These are phyloP conservation scores for Hofmannophila pseudospretella DNA, from an alignment of 2,888 invertebrate species.

Conservation along the genomic window DNA sequence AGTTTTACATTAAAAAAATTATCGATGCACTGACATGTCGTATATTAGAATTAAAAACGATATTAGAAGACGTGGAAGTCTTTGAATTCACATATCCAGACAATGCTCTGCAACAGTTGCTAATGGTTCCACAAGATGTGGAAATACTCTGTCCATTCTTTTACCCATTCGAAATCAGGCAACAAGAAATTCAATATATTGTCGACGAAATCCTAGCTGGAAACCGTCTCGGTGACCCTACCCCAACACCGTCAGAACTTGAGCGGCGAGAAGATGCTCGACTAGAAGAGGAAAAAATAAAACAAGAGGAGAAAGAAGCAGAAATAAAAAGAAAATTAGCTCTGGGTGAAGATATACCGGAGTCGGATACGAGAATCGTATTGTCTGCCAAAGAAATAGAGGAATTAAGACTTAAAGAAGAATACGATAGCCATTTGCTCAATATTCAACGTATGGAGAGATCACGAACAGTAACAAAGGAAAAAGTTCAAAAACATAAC, in stretches of 20 bases:
- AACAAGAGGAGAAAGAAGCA: conserved; percentile 43
- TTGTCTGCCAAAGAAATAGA: conserved; percentile 45
- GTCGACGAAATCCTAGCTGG: conserved; percentile 62
- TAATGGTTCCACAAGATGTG: conserved; percentile 82
- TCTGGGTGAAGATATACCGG: conserved; percentile 40
- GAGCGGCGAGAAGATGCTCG: conserved; percentile 42
- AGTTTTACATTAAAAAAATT: conserved; percentile 72
- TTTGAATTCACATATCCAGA: conserved; percentile 85
- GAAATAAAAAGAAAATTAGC: conserved; percentile 41
- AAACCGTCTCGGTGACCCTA: conserved; percentile 55
- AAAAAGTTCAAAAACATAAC: conserved; percentile 36
- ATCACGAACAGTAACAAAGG: conserved; percentile 32
- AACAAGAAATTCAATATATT: conserved; percentile 64
- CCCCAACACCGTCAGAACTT: conserved; percentile 52
- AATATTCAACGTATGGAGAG: conserved; percentile 68
- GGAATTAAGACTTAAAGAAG: conserved; percentile 33
- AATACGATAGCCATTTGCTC: conserved; percentile 40
- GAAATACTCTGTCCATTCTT: conserved; percentile 80
- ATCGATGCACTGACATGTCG: conserved; percentile 79
- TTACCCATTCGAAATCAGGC: conserved; percentile 77
- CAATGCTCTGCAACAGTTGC: conserved; percentile 81
- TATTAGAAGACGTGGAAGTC: conserved; percentile 74
- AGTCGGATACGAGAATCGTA: conserved; percentile 29
- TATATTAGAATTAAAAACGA: conserved; percentile 77
- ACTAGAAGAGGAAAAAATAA: conserved; percentile 39